Percentiles rank a stretch among this genome's conserved stretches.
Evolutionary conservation across 2,888 invertebrate genomes (phyloP).

Genomic region (Parnassius smintheus): DNA sequence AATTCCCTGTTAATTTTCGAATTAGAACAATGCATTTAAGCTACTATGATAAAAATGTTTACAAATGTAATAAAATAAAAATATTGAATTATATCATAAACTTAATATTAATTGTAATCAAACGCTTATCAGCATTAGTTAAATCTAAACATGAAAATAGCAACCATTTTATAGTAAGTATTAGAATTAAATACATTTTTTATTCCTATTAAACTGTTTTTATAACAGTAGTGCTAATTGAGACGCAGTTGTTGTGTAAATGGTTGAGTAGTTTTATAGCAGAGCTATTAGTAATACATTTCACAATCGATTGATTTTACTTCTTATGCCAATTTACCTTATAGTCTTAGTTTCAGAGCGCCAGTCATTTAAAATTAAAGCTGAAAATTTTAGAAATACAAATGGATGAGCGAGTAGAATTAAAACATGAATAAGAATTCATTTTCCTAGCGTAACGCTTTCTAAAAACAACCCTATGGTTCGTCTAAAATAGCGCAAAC

Average conservation of each 20-base stretch:
- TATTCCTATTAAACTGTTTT: conserved; percentile 47
- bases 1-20: conserved; percentile 59
- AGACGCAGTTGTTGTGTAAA: conserved; percentile 40
- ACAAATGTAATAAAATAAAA: too few species aligned
- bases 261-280: conserved; percentile 41
- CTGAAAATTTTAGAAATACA: too few species aligned
- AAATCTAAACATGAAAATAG: too few species aligned
- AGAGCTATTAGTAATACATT: conserved; percentile 35
- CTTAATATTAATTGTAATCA: too few species aligned
- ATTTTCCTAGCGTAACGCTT: conserved; percentile 9
- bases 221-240: conserved; percentile 40
- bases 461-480: conserved; percentile 27
- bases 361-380: too few species aligned
- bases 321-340: conserved; percentile 18
- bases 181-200: conserved; percentile 34
- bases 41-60: not conserved
- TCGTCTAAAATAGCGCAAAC: conserved; percentile 51
- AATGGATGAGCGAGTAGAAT: not conserved
- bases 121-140: too few species aligned
- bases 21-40: conserved; percentile 46
- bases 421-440: conserved; percentile 7
- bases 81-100: too few species aligned
- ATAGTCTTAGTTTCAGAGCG: conserved; percentile 1
- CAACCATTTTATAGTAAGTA: not conserved
- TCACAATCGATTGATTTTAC: conserved; percentile 27